Conservation (phyloP, 2,113 vertebrate species). For the Alethe castanea region DNA sequence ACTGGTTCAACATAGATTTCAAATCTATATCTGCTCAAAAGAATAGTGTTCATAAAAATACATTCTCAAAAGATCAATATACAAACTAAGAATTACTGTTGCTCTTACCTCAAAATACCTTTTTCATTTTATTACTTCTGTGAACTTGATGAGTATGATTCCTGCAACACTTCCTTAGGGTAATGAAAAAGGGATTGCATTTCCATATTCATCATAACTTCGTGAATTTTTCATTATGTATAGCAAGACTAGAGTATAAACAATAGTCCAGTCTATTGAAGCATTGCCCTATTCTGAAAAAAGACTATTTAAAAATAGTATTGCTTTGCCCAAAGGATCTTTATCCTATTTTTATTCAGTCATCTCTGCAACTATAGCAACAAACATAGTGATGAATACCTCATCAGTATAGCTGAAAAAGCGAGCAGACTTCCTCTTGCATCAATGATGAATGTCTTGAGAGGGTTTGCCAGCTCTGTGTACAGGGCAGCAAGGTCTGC, state of each 20-base stretch:
- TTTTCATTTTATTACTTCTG: neutral
- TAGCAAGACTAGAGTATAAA: neutral
- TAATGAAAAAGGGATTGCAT: neutral
- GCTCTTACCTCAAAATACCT: neutral
- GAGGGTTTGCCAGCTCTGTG: neutral
- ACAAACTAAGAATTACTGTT: neutral
- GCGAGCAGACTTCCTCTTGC: neutral
- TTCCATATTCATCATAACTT: neutral
- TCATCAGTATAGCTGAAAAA: neutral
- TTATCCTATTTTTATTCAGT: neutral
- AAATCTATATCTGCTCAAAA: neutral
- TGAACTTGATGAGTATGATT: neutral
- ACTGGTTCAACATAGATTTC: neutral
- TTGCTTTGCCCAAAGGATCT: neutral
- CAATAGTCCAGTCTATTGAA: neutral
- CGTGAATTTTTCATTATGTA: neutral
- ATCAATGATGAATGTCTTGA: neutral
- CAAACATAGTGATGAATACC: neutral
- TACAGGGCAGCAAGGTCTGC: neutral
- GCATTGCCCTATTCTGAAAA: neutral
- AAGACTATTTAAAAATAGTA: neutral
- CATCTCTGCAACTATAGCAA: conserved; percentile 5
- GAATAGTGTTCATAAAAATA: neutral
- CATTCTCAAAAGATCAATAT: neutral
- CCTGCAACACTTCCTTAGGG: neutral